Base-by-base conservation (phyloP, 2,113 vertebrate genomes). In the Turdus rufiventris region DNA sequence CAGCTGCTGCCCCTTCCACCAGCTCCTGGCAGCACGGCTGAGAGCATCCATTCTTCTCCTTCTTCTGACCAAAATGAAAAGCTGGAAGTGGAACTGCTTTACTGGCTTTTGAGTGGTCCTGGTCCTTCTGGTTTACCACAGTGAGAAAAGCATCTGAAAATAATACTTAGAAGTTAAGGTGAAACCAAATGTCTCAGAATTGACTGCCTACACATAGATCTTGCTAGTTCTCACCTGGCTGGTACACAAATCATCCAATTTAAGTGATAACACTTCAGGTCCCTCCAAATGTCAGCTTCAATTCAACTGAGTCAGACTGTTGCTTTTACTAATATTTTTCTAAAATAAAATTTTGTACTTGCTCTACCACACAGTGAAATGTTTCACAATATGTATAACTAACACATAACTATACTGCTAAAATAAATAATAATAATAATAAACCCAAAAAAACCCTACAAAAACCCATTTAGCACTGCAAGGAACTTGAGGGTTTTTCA, bases 211-310 rank as follows among this genome's bases (percentile, higher is more conserved):
- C 36, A 14, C 33, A 26, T 40, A 42, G 65, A 40, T 33, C 40
- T 72, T 72, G 36, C n/a, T 82, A 38, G 12, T 72, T 93, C 80
- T 89, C 61, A 95, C 48, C 93, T 94, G 77, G 14, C 20, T 87
- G 43, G 11, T 56, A 51, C 1, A 1, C 20, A 81, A 65, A 63
- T 47, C 2, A 11, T 48, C 48, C 1, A 7, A 81, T 34, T 78
- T 47, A 51, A 61, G 23, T 10, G 45, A 29, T 63, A 85, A 18
- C 12, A 43, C 48, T 61, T 47, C 23, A 73, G 43, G 51, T 33
- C 28, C 25, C 10, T 70, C 31, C 38, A 66, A 38, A 80, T 63
- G n/a, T 81, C 72, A 63, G 20, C 56, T 93, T 70, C 60, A 28
- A 6, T 54, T 62, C 9, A 42, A 48, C 28, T 45, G 43, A 60